Percentiles rank a stretch among this genome's conserved stretches.
These are phyloP conservation scores for Octodon degus DNA, from an alignment of 2,113 vertebrate genomes.

Conservation along the genomic window DNA sequence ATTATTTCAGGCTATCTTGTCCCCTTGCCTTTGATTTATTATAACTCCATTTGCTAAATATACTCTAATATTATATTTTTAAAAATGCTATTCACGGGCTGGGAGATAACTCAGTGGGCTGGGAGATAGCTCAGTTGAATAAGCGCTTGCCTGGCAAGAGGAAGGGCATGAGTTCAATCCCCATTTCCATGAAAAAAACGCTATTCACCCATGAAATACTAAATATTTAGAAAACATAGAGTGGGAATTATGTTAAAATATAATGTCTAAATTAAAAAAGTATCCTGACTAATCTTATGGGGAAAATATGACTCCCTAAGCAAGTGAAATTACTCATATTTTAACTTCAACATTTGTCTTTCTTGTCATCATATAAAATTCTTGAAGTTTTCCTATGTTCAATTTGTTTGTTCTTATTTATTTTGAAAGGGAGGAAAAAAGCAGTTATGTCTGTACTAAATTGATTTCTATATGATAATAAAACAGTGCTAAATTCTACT, in stretches of 20 bases:
- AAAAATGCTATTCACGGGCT: conserved; percentile 17
- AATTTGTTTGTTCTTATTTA: neutral
- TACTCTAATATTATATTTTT: conserved; percentile 27
- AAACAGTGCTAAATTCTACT: neutral
- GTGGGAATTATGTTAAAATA: conserved; percentile 9
- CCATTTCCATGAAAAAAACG: neutral
- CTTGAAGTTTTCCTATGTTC: neutral
- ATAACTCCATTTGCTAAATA: neutral
- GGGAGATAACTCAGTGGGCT: too few species aligned
- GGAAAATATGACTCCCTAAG: neutral
- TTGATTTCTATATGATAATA: neutral
- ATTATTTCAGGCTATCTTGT: neutral
- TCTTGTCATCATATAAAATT: neutral
- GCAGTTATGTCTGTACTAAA: neutral
- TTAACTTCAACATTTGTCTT: neutral
- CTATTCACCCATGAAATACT: neutral
- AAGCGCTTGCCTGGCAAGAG: too few species aligned
- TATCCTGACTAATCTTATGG: neutral
- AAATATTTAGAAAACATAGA: conserved; percentile 48
- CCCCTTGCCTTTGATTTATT: conserved; percentile 2
- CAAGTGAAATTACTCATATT: conserved; percentile 25
- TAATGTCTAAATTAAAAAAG: conserved; percentile 25
- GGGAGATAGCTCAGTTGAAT: too few species aligned
- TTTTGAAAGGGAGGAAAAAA: neutral
- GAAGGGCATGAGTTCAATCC: too few species aligned